phyloP scores from a whole-genome alignment of 92 coral and sea anemone genomes.

The Phenganax subtilis region DNA sequence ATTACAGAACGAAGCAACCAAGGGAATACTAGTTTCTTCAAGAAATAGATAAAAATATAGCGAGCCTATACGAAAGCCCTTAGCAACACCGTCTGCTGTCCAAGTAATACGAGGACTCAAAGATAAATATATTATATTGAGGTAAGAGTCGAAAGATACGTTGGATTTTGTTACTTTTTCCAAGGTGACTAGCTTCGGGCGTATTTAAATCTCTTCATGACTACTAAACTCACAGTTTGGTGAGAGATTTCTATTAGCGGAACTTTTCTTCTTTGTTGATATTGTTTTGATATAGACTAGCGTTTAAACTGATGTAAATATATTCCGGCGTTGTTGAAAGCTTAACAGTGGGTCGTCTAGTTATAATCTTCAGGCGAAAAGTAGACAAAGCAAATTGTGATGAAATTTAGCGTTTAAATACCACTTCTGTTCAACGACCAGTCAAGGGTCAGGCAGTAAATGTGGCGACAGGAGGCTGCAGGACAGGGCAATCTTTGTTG shows the following conservation, averaged over 20 bases:
- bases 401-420: slow-evolving; percentile 1
- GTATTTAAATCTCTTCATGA: background rate
- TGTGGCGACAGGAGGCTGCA: background rate
- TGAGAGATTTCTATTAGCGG: background rate
- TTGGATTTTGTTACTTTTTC: background rate
- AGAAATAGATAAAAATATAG: too few species aligned
- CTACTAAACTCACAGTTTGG: background rate
- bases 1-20: too few species aligned
- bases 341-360: background rate
- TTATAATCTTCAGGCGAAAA: background rate
- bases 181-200: background rate
- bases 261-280: background rate
- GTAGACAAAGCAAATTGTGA: slow-evolving; percentile 12
- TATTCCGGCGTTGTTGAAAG: background rate
- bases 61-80: too few species aligned
- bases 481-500: background rate
- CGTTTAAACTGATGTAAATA: slow-evolving; percentile 5
- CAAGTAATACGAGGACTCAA: background rate
- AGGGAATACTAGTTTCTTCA: too few species aligned
- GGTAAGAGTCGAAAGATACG: background rate
- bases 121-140: background rate
- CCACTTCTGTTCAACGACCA: slow-evolving; percentile 8
- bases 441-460: slow-evolving; percentile 6
- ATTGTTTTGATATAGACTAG: slow-evolving; percentile 14
- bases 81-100: too few species aligned